Conservation (phyloP, 2,888 invertebrate species). For the Iphiclides podalirius region DNA sequence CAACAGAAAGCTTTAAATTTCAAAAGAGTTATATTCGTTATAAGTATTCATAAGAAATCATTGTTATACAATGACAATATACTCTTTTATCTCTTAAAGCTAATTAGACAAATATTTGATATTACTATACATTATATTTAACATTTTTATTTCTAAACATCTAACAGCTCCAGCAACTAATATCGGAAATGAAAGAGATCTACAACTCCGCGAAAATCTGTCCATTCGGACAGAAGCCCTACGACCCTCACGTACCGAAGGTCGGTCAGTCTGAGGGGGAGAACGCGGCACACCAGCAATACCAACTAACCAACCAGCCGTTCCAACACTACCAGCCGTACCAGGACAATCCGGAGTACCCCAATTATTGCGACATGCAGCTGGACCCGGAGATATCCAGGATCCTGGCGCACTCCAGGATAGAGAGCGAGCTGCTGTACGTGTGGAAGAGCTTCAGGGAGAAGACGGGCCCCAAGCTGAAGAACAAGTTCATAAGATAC, state of each 20-base stretch:
- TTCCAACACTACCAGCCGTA: slow-evolving; percentile 39
- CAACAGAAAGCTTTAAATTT: too few relatives aligned
- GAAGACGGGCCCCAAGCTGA: slow-evolving; percentile 87
- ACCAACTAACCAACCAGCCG: slow-evolving; percentile 56
- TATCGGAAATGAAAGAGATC: slow-evolving; percentile 89
- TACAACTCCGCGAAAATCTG: slow-evolving; percentile 87
- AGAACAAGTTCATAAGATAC: slow-evolving; percentile 88
- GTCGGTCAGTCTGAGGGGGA: slow-evolving; percentile 38
- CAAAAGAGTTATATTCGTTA: too few relatives aligned
- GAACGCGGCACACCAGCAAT: slow-evolving; percentile 45
- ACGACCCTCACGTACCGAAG: slow-evolving; percentile 60
- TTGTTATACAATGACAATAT: too few relatives aligned
- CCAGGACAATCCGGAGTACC: slow-evolving; percentile 39
- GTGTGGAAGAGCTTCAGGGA: slow-evolving; percentile 92
- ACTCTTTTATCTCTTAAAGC: too few relatives aligned
- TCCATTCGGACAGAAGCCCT: slow-evolving; percentile 80
- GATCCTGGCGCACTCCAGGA: slow-evolving; percentile 85
- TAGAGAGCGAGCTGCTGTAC: slow-evolving; percentile 86
- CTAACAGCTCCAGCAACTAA: slow-evolving; percentile 84
- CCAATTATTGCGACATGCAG: slow-evolving; percentile 80
- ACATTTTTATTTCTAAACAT: too few relatives aligned
- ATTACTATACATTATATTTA: too few relatives aligned
- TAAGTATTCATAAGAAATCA: too few relatives aligned
- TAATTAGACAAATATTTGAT: too few relatives aligned
- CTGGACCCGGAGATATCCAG: slow-evolving; percentile 82